Evolutionary conservation across 1,140 invertebrate species (phyloP).

Genomic region (Tyrophagus putrescentiae): DNA sequence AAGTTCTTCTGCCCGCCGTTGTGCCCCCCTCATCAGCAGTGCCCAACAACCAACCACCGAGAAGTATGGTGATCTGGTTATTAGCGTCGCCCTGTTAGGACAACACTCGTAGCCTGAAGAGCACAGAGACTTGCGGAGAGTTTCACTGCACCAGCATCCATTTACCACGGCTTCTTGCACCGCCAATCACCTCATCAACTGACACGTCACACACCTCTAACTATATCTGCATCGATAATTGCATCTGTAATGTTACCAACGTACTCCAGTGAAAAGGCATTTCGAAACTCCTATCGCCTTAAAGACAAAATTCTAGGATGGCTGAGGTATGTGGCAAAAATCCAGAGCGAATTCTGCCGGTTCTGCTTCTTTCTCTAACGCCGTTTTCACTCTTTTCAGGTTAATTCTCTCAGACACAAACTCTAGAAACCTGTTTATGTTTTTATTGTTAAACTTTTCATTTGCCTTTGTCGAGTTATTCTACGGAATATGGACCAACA

Average conservation of each 20-base stretch:
- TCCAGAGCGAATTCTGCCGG: too few species aligned
- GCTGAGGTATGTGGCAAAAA: constrained; percentile 35
- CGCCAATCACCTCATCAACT: not conserved
- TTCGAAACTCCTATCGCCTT: constrained; percentile 31
- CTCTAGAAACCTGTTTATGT: constrained; percentile 86
- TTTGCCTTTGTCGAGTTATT: constrained; percentile 90
- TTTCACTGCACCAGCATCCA: too few species aligned
- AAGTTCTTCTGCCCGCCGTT: too few species aligned
- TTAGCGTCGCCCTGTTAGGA: too few species aligned
- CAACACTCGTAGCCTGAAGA: too few species aligned
- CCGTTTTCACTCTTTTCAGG: constrained; percentile 36
- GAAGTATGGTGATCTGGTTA: too few species aligned
- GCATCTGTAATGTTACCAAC: constrained; percentile 34
- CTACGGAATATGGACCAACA: constrained; percentile 93
- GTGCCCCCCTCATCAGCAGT: too few species aligned
- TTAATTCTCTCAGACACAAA: constrained; percentile 80
- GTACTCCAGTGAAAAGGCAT: constrained; percentile 34
- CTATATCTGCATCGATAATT: not conserved
- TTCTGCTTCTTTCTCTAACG: constrained; percentile 3
- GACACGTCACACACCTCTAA: constrained; percentile 4
- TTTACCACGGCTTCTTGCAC: too few species aligned
- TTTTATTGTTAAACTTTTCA: constrained; percentile 77
- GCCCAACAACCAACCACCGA: too few species aligned
- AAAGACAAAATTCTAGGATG: constrained; percentile 35
- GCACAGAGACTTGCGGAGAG: too few species aligned